Conservation (phyloP, 2,797 vertebrate species). For the Poecilia picta region DNA sequence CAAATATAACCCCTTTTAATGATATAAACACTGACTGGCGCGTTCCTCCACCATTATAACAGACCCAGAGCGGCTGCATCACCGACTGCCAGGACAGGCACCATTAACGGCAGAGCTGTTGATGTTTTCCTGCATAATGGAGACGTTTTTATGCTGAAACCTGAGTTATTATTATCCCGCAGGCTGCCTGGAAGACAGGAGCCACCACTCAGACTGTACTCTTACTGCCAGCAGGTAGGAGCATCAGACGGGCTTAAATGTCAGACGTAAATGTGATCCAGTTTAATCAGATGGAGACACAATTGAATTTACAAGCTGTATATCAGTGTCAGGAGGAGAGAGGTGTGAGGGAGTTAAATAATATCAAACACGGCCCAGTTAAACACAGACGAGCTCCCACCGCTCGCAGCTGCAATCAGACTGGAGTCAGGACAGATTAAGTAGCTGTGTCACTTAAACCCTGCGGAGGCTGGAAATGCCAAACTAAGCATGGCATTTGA, state of each 20-base stretch:
- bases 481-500: conserved; percentile 57
- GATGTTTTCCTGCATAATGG: conserved; percentile 4
- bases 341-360: conserved; percentile 1
- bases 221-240: background rate
- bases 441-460: conserved; percentile 47
- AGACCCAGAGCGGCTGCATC: background rate
- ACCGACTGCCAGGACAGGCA: background rate
- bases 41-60: background rate
- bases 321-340: conserved; percentile 2
- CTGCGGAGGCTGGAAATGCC: conserved; percentile 65
- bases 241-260: conserved; percentile 6
- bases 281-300: conserved; percentile 15
- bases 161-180: background rate
- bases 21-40: background rate
- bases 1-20: background rate
- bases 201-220: background rate
- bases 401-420: conserved; percentile 33
- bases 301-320: background rate
- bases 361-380: conserved; percentile 16
- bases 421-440: conserved; percentile 38
- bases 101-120: conserved; percentile 4
- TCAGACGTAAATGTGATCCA: conserved; percentile 22
- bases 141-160: conserved; percentile 1
- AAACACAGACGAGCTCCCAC: conserved; percentile 22
- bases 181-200: background rate